Percentiles rank a stretch among this genome's conserved stretches.
These are phyloP conservation scores for Willisornis vidua DNA, from an alignment of 2,113 vertebrate genomes.

Conservation along the genomic window DNA sequence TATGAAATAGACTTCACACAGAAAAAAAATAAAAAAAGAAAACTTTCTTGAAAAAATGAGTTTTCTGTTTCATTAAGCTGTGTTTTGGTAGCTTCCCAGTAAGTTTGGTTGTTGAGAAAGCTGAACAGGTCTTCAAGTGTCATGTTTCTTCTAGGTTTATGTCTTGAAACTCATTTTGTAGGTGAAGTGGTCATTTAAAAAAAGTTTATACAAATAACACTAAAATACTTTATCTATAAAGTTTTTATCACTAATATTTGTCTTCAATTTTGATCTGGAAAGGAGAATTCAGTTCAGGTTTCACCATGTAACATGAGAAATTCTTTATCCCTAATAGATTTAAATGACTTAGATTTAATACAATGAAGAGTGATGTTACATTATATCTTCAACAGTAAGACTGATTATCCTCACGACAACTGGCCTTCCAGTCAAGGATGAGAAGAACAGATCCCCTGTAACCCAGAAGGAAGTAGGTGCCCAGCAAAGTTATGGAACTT, in stretches of 20 bases:
- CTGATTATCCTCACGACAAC: not conserved
- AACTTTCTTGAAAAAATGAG: not conserved
- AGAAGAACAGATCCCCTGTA: not conserved
- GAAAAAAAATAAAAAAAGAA: not conserved
- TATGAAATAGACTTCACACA: conserved; percentile 31
- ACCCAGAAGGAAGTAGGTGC: not conserved
- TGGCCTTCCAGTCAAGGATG: not conserved
- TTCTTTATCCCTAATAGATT: not conserved
- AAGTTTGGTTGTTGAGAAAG: conserved; percentile 49
- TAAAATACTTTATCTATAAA: conserved; percentile 6
- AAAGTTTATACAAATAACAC: conserved; percentile 34
- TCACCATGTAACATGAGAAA: not conserved
- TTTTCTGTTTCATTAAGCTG: conserved; percentile 15
- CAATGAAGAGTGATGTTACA: not conserved
- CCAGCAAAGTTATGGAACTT: not conserved
- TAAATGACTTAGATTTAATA: not conserved
- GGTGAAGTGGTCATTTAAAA: conserved; percentile 27
- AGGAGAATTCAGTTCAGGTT: not conserved
- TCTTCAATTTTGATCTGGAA: not conserved
- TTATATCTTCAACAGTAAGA: not conserved
- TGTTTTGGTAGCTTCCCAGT: conserved; percentile 32
- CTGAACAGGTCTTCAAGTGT: conserved; percentile 54
- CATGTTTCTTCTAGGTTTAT: conserved; percentile 46
- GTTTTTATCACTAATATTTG: conserved; percentile 19
- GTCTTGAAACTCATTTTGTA: not conserved